A percentile compares a stretch with the other conserved stretches of the same genome.
These are phyloP conservation scores for Orthosia incerta DNA, from an alignment of 2,888 invertebrate species.

Conservation along the genomic window DNA sequence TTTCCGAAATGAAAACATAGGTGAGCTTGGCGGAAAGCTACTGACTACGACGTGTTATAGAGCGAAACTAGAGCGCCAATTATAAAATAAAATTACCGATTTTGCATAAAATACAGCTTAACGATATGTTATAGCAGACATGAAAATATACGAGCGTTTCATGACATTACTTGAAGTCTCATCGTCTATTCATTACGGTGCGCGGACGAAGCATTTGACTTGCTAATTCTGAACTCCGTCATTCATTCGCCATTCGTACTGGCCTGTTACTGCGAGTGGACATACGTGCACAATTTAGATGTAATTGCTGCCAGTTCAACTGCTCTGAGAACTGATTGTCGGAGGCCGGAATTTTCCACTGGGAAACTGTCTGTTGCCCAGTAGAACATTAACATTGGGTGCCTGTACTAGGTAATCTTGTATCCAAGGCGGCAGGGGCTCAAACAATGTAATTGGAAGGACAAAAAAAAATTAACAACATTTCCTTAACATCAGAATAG, in stretches of 20 bases:
- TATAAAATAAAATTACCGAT: slow-evolving; percentile 18
- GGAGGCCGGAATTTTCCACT: not conserved
- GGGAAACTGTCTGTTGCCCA: not conserved
- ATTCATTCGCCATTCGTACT: slow-evolving; percentile 45
- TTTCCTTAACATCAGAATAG: no score
- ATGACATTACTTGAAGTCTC: slow-evolving; percentile 50
- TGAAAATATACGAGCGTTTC: slow-evolving; percentile 46
- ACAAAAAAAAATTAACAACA: no score
- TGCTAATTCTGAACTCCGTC: slow-evolving; percentile 60
- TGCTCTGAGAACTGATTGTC: slow-evolving; percentile 30
- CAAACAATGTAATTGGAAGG: no score
- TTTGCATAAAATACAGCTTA: slow-evolving; percentile 14
- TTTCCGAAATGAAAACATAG: no score
- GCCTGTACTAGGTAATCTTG: not conserved
- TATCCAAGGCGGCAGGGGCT: no score
- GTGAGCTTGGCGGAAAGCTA: not conserved
- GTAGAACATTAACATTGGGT: no score
- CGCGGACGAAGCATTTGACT: slow-evolving; percentile 65
- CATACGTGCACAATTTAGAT: slow-evolving; percentile 36
- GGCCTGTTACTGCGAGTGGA: slow-evolving; percentile 32
- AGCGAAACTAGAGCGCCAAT: slow-evolving; percentile 5
- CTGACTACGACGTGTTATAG: not conserved
- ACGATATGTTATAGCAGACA: slow-evolving; percentile 4
- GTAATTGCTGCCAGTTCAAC: slow-evolving; percentile 21
- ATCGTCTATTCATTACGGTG: slow-evolving; percentile 64